phyloP scores from a whole-genome alignment of 92 coral and sea anemone species.

The Meandrina meandrites region DNA sequence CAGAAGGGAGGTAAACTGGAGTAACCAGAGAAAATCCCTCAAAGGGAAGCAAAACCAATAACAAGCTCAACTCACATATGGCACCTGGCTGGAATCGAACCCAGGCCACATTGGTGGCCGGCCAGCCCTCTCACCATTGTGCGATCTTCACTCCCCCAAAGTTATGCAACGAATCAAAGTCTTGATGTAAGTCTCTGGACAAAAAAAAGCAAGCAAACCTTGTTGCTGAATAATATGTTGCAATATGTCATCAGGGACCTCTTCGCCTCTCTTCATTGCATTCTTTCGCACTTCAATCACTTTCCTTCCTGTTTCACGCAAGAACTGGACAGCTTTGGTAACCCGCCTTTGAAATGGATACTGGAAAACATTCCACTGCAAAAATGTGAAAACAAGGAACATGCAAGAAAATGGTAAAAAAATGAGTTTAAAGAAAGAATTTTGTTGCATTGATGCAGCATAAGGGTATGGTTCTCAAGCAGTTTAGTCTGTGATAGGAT shows the following conservation, averaged over 20 bases:
- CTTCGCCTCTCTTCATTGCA: conserved; percentile 72
- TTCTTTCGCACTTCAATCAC: conserved; percentile 68
- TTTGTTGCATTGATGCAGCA: neutral
- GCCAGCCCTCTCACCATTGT: too few species aligned
- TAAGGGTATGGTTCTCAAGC: too few species aligned
- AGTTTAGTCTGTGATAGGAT: too few species aligned
- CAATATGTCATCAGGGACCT: conserved; percentile 69
- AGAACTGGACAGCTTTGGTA: conserved; percentile 57
- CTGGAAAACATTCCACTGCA: conserved; percentile 25
- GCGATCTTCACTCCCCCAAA: too few species aligned
- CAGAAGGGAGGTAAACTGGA: too few species aligned
- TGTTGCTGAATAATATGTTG: conserved; percentile 53
- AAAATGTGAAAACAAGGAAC: neutral
- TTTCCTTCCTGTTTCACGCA: conserved; percentile 74
- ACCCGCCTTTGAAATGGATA: conserved; percentile 39
- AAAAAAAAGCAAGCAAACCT: conserved; percentile 11
- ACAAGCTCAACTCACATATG: too few species aligned
- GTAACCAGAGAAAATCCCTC: too few species aligned
- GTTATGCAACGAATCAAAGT: too few species aligned
- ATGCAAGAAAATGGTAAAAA: neutral
- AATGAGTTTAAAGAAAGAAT: neutral
- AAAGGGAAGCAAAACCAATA: too few species aligned
- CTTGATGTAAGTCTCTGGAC: neutral
- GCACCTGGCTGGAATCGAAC: too few species aligned
- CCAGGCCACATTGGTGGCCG: too few species aligned